Evolutionary conservation across 92 coral and sea anemone species (phyloP).

Genomic region (Palythoa heliodiscus): DNA sequence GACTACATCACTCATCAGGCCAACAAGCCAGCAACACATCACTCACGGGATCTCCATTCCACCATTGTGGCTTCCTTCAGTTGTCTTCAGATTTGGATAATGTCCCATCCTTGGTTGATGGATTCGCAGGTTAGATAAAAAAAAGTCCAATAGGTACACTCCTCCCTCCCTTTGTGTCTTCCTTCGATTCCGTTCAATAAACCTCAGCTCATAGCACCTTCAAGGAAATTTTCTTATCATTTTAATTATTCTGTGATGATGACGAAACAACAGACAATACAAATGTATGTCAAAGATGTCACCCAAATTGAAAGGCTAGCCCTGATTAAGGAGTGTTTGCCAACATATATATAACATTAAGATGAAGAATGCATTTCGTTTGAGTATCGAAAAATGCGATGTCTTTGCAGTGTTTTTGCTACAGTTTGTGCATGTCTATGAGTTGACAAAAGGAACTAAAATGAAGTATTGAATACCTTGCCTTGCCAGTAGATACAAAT

Average conservation of each 20-base stretch:
- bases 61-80: constrained; percentile 95
- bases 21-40: constrained; percentile 94
- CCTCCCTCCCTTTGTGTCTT: background rate
- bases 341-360: too few species aligned
- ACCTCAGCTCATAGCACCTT: background rate
- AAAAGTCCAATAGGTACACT: background rate
- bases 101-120: constrained; percentile 93
- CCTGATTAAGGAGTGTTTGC: too few species aligned
- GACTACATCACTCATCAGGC: constrained; percentile 94
- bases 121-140: constrained; percentile 67
- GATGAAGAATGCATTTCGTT: too few species aligned
- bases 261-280: background rate
- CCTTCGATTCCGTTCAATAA: background rate
- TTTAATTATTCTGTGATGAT: background rate
- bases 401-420: too few species aligned
- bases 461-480: too few species aligned
- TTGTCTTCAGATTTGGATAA: constrained; percentile 93
- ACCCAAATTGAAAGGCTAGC: too few species aligned
- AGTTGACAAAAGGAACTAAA: too few species aligned
- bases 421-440: too few species aligned
- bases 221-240: background rate
- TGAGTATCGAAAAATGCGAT: too few species aligned
- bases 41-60: constrained; percentile 95
- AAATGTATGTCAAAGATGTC: background rate
- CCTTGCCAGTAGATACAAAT: too few species aligned